Conservation (phyloP, 2,797 vertebrate species). For the Gila robusta region DNA sequence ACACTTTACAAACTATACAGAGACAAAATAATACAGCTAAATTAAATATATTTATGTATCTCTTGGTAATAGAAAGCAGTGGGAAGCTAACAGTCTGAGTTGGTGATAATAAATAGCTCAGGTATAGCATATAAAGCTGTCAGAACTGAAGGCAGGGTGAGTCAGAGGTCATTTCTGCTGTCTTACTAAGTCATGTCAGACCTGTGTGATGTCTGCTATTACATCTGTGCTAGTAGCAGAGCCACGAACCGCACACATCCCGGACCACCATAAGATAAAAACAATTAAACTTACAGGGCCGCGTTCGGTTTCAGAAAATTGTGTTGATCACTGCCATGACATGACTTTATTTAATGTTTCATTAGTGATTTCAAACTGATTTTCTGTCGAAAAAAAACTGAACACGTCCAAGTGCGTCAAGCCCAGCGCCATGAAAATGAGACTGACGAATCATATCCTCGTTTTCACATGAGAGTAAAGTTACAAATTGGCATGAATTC, state of each 20-base stretch:
- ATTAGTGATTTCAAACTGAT: not conserved
- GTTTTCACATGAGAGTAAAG: constrained; percentile 1
- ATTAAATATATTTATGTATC: constrained; percentile 46
- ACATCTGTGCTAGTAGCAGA: constrained; percentile 29
- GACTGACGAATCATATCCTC: not conserved
- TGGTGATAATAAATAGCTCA: constrained; percentile 45
- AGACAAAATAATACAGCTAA: constrained; percentile 20
- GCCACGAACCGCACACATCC: not conserved
- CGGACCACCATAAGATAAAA: not conserved
- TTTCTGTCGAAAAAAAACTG: constrained; percentile 3
- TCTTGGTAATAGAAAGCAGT: constrained; percentile 43
- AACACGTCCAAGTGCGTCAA: not conserved
- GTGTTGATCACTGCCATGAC: not conserved
- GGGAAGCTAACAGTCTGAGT: constrained; percentile 28
- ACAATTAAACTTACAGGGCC: not conserved
- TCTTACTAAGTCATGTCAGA: constrained; percentile 58
- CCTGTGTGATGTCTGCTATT: constrained; percentile 56
- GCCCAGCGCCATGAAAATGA: not conserved
- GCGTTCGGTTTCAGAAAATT: not conserved
- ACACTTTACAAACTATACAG: not conserved
- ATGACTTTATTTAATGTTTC: constrained; percentile 13
- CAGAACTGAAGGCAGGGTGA: constrained; percentile 41
- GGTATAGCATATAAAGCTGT: constrained; percentile 53
- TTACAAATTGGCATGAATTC: not conserved
- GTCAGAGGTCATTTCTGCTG: constrained; percentile 59